phyloP scores from a whole-genome alignment of 64 coral and sea anemone species.

The Montipora capricornis region DNA sequence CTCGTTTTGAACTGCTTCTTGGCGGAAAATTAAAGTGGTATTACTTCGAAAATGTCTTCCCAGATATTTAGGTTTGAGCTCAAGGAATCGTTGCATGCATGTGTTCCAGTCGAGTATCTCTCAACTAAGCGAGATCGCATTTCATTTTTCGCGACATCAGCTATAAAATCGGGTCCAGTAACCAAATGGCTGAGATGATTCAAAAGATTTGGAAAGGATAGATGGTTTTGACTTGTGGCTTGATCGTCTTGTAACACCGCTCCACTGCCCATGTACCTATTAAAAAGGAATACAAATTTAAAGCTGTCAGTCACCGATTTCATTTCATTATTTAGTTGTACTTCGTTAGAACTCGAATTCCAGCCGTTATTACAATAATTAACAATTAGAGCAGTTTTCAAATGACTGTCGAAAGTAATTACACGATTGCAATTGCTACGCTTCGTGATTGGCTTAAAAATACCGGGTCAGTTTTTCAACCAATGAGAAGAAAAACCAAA shows the following conservation, averaged over 20 bases:
- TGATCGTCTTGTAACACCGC: not conserved
- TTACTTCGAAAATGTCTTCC: not conserved
- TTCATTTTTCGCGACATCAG: conserved; percentile 1
- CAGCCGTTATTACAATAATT: too few relatives aligned
- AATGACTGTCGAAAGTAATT: too few relatives aligned
- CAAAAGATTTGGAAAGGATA: not conserved
- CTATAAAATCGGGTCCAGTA: not conserved
- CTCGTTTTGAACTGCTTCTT: too few relatives aligned
- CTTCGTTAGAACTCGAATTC: not conserved
- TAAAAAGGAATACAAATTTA: not conserved
- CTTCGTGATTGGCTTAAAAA: too few relatives aligned
- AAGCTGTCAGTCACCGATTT: not conserved
- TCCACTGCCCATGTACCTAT: not conserved
- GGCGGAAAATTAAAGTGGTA: not conserved
- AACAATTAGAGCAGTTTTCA: too few relatives aligned
- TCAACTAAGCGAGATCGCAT: not conserved
- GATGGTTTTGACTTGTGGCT: not conserved
- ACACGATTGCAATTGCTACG: too few relatives aligned
- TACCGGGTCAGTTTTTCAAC: too few relatives aligned
- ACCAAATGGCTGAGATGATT: not conserved
- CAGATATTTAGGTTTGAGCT: conserved; percentile 14
- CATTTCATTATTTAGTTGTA: not conserved
- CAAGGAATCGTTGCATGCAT: not conserved
- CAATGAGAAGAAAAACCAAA: too few relatives aligned
- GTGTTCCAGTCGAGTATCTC: not conserved